Conservation (phyloP, 2,113 vertebrate genomes). For the Phyllopteryx taeniolatus region DNA sequence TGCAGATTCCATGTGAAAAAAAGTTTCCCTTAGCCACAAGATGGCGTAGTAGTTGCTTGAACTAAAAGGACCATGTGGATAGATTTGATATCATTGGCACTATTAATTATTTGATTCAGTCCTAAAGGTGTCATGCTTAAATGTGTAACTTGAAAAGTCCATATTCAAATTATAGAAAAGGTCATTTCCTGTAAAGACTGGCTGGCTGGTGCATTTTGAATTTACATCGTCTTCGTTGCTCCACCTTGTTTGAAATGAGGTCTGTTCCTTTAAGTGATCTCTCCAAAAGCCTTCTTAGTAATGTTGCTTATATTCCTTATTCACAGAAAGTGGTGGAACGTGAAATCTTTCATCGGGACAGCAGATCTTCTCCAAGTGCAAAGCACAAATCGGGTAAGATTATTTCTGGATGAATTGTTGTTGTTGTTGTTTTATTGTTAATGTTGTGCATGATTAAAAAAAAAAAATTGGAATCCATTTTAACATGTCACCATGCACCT, state of each 20-base stretch:
- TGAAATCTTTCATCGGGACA: constrained; percentile 45
- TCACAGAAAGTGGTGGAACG: constrained; percentile 44
- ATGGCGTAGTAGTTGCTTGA: constrained; percentile 47
- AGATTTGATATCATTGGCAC: background rate
- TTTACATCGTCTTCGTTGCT: constrained; percentile 34
- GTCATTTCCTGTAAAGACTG: background rate
- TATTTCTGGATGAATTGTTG: background rate
- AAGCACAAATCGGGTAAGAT: constrained; percentile 46
- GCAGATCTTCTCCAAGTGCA: constrained; percentile 29
- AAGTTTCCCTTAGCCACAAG: constrained; percentile 45
- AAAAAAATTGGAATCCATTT: background rate
- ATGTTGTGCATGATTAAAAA: background rate
- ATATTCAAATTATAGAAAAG: background rate
- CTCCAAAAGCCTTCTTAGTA: constrained; percentile 44
- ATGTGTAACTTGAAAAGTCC: background rate
- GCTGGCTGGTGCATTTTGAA: background rate
- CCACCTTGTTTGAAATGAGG: constrained; percentile 41
- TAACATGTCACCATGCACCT: background rate
- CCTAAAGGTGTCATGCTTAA: background rate
- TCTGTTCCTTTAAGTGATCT: constrained; percentile 64
- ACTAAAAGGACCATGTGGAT: constrained; percentile 13
- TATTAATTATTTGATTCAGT: constrained; percentile 18
- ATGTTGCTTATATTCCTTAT: constrained; percentile 56
- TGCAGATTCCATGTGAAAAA: background rate
- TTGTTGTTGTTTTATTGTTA: background rate